These are phyloP conservation scores for Torymus aiolomorphi DNA, from an alignment of 2,888 invertebrate genomes.

Conservation along the genomic window DNA sequence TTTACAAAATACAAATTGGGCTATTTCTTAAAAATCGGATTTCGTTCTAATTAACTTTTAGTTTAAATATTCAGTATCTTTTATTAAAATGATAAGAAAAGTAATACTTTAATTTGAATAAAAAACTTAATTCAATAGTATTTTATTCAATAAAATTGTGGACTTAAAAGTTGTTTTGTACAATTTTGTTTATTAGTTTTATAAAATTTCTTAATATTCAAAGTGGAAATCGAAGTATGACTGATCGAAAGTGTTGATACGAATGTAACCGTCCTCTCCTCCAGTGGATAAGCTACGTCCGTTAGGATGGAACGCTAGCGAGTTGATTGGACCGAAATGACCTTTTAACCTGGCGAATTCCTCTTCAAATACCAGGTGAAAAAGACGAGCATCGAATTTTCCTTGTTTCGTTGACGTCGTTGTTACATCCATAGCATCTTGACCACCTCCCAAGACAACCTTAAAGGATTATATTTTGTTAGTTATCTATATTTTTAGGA, in stretches of 20 bases:
- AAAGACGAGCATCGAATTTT: slow-evolving; percentile 94
- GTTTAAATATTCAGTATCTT: too few species aligned
- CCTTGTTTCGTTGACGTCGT: slow-evolving; percentile 95
- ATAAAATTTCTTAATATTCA: slow-evolving; percentile 80
- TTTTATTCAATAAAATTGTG: too few species aligned
- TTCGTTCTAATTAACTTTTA: too few species aligned
- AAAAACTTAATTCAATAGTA: slow-evolving; percentile 80
- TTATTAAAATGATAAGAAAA: neutral
- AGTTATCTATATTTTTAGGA: neutral
- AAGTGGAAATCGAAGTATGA: slow-evolving; percentile 97
- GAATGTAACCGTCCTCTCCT: slow-evolving; percentile 98
- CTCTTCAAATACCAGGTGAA: slow-evolving; percentile 85
- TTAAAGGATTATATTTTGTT: slow-evolving; percentile 64
- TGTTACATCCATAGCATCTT: slow-evolving; percentile 99
- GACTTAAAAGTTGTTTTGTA: slow-evolving; percentile 68
- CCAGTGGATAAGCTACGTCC: slow-evolving; percentile 97
- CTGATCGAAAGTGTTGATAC: slow-evolving; percentile 96
- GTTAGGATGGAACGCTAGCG: slow-evolving; percentile 97
- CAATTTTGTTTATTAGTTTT: slow-evolving; percentile 59
- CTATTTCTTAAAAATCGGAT: too few species aligned
- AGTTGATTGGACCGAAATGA: slow-evolving; percentile 99
- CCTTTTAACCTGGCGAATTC: slow-evolving; percentile 94
- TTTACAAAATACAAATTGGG: neutral
- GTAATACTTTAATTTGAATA: slow-evolving; percentile 71
- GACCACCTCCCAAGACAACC: slow-evolving; percentile 97